A percentile compares a stretch with the other conserved stretches of the same genome.
These are phyloP conservation scores for Coenobita brevimanus DNA, from an alignment of 1,140 invertebrate genomes.

Conservation along the genomic window DNA sequence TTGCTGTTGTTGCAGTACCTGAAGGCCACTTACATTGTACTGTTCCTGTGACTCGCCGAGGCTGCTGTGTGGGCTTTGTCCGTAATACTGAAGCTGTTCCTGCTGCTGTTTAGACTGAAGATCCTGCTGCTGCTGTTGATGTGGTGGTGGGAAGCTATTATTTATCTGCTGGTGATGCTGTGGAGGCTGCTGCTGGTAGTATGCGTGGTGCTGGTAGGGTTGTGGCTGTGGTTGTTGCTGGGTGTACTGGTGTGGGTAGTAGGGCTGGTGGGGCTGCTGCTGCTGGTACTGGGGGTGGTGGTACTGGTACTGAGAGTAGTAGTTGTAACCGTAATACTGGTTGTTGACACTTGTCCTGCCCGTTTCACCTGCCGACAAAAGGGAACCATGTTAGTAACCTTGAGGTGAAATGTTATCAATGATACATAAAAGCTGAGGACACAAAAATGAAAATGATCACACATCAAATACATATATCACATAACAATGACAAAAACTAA, in stretches of 20 bases:
- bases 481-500: no score
- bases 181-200: background rate
- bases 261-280: background rate
- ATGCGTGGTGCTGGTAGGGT: background rate
- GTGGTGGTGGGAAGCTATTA: no score
- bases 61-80: background rate
- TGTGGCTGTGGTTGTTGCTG: background rate
- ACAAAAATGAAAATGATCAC: no score
- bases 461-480: no score
- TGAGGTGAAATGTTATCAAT: no score
- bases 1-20: background rate
- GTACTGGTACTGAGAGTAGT: background rate
- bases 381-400: no score
- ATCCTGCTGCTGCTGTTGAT: constrained; percentile 2
- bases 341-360: no score
- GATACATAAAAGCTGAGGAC: no score
- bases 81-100: background rate
- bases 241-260: background rate
- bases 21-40: background rate
- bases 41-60: background rate
- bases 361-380: no score
- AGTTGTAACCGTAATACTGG: background rate
- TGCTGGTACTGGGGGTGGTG: background rate
- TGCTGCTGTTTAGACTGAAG: background rate
- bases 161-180: background rate